Evolutionary conservation across 1,140 invertebrate species (phyloP).

Genomic region (Aphidius ervi): DNA sequence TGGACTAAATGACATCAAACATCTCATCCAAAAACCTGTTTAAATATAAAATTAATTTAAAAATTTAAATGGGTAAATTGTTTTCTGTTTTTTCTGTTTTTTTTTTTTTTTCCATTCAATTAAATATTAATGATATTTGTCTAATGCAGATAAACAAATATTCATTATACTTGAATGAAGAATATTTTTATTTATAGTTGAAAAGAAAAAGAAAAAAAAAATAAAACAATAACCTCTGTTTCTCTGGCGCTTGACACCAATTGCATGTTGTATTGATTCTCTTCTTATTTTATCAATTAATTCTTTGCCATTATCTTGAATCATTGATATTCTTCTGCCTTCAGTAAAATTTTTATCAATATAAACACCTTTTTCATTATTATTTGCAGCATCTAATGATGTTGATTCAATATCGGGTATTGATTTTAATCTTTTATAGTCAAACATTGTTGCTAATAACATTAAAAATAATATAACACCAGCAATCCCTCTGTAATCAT

Average conservation of each 20-base stretch:
- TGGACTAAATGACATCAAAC: slow-evolving; percentile 61
- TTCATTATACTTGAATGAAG: background rate
- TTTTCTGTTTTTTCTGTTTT: background rate
- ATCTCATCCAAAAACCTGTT: slow-evolving; percentile 55
- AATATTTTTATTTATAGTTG: background rate
- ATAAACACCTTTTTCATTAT: slow-evolving; percentile 42
- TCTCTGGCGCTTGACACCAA: slow-evolving; percentile 21
- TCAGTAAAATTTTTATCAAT: slow-evolving; percentile 42
- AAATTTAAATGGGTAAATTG: background rate
- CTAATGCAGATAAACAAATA: background rate
- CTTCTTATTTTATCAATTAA: slow-evolving; percentile 42
- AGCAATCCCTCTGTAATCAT: slow-evolving; percentile 49
- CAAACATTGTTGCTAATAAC: slow-evolving; percentile 58
- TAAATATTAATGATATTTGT: background rate
- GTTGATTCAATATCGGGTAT: slow-evolving; percentile 41
- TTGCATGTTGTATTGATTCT: slow-evolving; percentile 23
- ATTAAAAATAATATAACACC: slow-evolving; percentile 54
- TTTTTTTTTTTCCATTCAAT: no score
- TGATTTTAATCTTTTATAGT: slow-evolving; percentile 37
- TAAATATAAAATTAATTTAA: background rate
- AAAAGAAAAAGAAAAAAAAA: background rate
- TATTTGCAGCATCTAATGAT: slow-evolving; percentile 46
- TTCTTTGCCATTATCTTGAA: slow-evolving; percentile 42
- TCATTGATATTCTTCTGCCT: slow-evolving; percentile 33
- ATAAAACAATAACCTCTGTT: slow-evolving; percentile 21